A percentile compares a stretch with the other conserved stretches of the same genome.
Evolutionary conservation across 2,888 invertebrate genomes (phyloP).

Genomic region (Venustoraphidia nigricollis): DNA sequence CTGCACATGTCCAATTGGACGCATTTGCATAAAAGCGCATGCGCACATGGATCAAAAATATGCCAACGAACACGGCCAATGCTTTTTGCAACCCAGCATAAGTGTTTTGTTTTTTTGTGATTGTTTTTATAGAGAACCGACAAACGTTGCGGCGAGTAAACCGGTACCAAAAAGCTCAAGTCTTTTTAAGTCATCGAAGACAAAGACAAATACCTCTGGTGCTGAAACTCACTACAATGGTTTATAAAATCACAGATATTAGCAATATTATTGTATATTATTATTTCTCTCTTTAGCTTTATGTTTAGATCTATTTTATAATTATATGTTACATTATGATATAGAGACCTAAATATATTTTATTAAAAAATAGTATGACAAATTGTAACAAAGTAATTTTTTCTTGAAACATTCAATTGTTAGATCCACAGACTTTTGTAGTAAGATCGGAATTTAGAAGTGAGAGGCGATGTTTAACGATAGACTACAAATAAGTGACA

Average conservation of each 20-base stretch:
- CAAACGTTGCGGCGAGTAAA: background rate
- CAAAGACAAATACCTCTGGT: slow-evolving; percentile 14
- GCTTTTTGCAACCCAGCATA: too few species aligned
- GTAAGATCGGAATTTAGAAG: too few species aligned
- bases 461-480: too few species aligned
- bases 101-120: background rate
- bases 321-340: background rate
- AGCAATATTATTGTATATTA: background rate
- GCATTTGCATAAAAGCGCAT: too few species aligned
- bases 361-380: too few species aligned
- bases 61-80: too few species aligned
- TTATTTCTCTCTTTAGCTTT: background rate
- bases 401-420: too few species aligned
- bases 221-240: slow-evolving; percentile 25
- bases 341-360: background rate
- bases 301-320: background rate
- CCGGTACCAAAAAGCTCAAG: background rate
- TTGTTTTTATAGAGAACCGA: background rate
- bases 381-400: too few species aligned
- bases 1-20: too few species aligned
- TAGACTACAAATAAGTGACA: too few species aligned
- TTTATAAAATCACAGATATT: slow-evolving; percentile 17
- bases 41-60: too few species aligned
- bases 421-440: too few species aligned
- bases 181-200: slow-evolving; percentile 13